phyloP scores from a whole-genome alignment of 2,888 invertebrate genomes.

The Apamea anceps region DNA sequence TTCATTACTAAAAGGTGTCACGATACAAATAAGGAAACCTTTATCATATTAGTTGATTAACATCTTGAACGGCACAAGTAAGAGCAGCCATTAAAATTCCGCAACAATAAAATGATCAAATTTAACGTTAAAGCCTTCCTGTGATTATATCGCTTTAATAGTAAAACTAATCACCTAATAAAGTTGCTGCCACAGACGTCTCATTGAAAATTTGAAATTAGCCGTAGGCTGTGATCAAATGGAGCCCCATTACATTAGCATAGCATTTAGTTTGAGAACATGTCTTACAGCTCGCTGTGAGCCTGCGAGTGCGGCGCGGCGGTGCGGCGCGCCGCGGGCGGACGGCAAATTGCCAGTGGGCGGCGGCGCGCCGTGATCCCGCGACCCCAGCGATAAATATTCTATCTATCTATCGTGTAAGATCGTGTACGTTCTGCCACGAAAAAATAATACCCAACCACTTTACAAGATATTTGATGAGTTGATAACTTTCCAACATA shows the following conservation, averaged over 20 bases:
- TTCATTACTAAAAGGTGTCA: conserved; percentile 35
- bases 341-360: conserved; percentile 87
- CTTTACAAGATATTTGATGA: conserved; percentile 41
- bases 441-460: conserved; percentile 61
- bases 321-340: conserved; percentile 79
- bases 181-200: conserved; percentile 83
- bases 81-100: conserved; percentile 52
- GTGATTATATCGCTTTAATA: conserved; percentile 65
- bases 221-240: conserved; percentile 88
- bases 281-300: conserved; percentile 76
- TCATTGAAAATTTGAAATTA: conserved; percentile 88
- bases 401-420: conserved; percentile 79
- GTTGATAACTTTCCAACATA: conserved; percentile 55
- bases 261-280: conserved; percentile 87
- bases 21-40: conserved; percentile 52
- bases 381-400: conserved; percentile 86
- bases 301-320: conserved; percentile 74
- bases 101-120: conserved; percentile 49
- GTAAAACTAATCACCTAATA: conserved; percentile 80
- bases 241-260: conserved; percentile 89
- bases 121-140: conserved; percentile 43
- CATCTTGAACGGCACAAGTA: conserved; percentile 47
- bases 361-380: conserved; percentile 83
- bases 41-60: conserved; percentile 54
- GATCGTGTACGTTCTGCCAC: conserved; percentile 62